Evolutionary conservation across 1,140 invertebrate genomes (phyloP).

Genomic region (Drosophila ironensis): DNA sequence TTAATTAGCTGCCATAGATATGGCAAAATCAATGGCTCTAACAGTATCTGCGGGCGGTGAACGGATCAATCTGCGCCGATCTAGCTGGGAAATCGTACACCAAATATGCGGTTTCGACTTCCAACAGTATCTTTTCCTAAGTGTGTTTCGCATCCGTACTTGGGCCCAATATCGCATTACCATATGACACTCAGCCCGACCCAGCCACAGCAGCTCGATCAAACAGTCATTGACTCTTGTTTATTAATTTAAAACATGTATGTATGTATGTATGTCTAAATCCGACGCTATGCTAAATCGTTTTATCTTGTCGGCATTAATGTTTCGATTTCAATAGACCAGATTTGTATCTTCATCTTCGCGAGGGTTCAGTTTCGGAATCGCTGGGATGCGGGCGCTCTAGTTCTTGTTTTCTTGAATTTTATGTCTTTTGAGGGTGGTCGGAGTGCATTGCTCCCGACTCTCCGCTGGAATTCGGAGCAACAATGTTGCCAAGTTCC

Average conservation of each 20-base stretch:
- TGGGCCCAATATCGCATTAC: slow-evolving; percentile 66
- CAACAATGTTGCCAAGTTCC: slow-evolving; percentile 23
- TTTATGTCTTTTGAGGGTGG: slow-evolving; percentile 14
- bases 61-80: slow-evolving; percentile 28
- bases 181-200: background rate
- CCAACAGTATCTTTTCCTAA: slow-evolving; percentile 17
- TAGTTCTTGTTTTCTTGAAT: background rate
- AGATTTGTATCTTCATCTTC: slow-evolving; percentile 23
- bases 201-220: background rate
- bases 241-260: slow-evolving; percentile 48
- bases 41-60: slow-evolving; percentile 22
- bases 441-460: slow-evolving; percentile 45
- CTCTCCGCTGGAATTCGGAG: slow-evolving; percentile 19
- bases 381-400: slow-evolving; percentile 27
- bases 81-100: slow-evolving; percentile 30
- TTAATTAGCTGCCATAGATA: slow-evolving; percentile 37
- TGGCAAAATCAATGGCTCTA: slow-evolving; percentile 29
- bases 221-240: slow-evolving; percentile 48
- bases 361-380: slow-evolving; percentile 6
- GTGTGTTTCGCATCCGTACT: slow-evolving; percentile 44
- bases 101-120: slow-evolving; percentile 42
- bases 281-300: slow-evolving; percentile 21
- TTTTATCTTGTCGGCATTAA: slow-evolving; percentile 38
- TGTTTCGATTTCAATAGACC: slow-evolving; percentile 34
- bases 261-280: slow-evolving; percentile 31